Base-by-base conservation (phyloP, 1,140 invertebrate species). In the Rhopalosiphum padi region DNA sequence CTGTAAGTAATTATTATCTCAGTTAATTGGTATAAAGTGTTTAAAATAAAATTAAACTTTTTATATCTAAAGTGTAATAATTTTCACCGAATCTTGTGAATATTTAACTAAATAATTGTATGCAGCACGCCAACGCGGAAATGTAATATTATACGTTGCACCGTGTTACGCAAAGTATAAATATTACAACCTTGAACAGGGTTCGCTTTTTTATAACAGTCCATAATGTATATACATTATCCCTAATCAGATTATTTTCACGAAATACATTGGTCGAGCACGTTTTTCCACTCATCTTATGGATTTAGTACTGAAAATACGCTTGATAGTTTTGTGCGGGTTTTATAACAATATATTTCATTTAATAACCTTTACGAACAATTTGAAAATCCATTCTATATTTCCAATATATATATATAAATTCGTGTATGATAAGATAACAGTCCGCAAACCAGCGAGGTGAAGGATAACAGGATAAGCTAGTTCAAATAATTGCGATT, bases 381-480 rank as follows among this genome's bases (percentile, higher is more conserved):
- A 68, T 68, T 68, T n/a, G 5, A 77, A 77, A 77, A 15, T 15
- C 60, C 60, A 77, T 77, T 35, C 30, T 11, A n/a, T n/a, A 4
- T 77, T 77, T 77, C 60, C n/a, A n/a, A 77, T 77, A 77, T 15
- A 5, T 77, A 41, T 25, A 1, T 85, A 25, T 43, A 25, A 43
- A 15, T n/a, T 77, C 60, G 60, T n/a, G 23, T n/a, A 77, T 77
- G 60, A 77, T 77, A 77, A 77, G 60, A 77, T 77, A n/a, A 6
- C 60, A 77, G 60, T n/a, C 83, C 41, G 41, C 41, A 87, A 87
- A 87, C 85, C 85, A 87, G 43, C 30, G 85, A 30, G 37, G 85
- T 6, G 41, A 37, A 89, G 35, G 46, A 89, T 53, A 53, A 89
- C 2, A 53, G 87, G n/a, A 89, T 53, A 37, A 89, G n/a, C n/a